Evolutionary conservation across 2,888 invertebrate species (phyloP), one percentile per base, ranked within the genome.

Genomic region (Spisula subtruncata): DNA sequence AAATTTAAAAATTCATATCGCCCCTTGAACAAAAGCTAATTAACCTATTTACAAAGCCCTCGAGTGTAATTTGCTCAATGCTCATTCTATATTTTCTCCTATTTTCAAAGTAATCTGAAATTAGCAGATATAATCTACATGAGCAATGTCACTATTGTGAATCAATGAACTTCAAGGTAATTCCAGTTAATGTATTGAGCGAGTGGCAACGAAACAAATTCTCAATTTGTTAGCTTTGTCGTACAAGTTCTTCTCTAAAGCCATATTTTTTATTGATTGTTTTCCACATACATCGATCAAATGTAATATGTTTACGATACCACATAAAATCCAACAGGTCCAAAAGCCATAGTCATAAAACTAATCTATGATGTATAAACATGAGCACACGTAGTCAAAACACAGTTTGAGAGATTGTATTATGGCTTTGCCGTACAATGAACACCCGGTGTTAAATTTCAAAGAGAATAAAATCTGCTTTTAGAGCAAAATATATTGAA

Each of bases 101-200:
- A 25, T 8, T 66, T 71, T 71, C 29, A 71, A 71, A 71, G 32
- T 32, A 32, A 71, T 71, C 71, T 32, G 71, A 71, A 71, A 71
- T 29, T 71, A 71, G 29, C 71, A 32, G 71, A 71, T 71, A 32
- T 10, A 71, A 71, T 71, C 71, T 32, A 71, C 71, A 32, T 71
- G 71, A 71, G 32, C 71, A 71, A 32, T 71, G 16, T 71, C 32
- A 71, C 32, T 32, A 8, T 29, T n/a, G 32, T 14, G 71, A 71
- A 71, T 71, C 71, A 71, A 71, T 71, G 71, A 71, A 71, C n/a
- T n/a, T n/a, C n/a, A n/a, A n/a, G 32, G 12, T 32, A 29, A 71
- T 71, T 71, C 32, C 32, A 71, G 8, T 32, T 71, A n/a, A 71
- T 29, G 29, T 32, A 71, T 71, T 32, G 71, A 29, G 71, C 71